These are phyloP conservation scores for Stigmatopora argus DNA, from an alignment of 2,113 vertebrate genomes.

Conservation along the genomic window DNA sequence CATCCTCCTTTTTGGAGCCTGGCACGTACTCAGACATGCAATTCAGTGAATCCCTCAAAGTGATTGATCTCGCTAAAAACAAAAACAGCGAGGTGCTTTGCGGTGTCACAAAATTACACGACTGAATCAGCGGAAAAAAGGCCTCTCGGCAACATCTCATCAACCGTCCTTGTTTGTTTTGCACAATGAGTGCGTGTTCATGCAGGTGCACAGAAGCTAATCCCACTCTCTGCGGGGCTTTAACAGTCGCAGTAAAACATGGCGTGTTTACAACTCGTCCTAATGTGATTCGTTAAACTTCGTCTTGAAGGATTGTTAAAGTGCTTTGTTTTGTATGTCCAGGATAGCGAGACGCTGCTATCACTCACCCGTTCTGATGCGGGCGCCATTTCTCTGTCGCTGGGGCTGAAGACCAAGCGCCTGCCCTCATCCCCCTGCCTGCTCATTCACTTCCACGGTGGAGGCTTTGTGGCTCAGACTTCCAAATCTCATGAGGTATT, in stretches of 20 bases:
- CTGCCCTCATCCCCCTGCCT: constrained; percentile 73
- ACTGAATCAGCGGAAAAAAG: constrained; percentile 13
- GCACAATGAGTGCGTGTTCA: constrained; percentile 39
- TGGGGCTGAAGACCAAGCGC: constrained; percentile 69
- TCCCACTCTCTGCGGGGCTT: constrained; percentile 22
- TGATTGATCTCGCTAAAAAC: constrained; percentile 36
- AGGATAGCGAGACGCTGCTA: constrained; percentile 80
- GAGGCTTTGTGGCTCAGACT: constrained; percentile 89
- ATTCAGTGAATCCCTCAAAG: constrained; percentile 31
- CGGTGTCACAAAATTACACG: constrained; percentile 30
- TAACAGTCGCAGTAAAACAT: constrained; percentile 13
- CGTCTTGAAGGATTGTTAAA: neutral
- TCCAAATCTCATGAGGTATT: constrained; percentile 85
- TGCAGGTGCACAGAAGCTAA: constrained; percentile 32
- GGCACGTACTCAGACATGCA: constrained; percentile 33
- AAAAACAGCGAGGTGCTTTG: constrained; percentile 28
- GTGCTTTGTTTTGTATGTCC: neutral
- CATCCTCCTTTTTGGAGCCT: constrained; percentile 22
- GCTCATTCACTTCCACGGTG: constrained; percentile 82
- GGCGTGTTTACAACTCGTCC: constrained; percentile 16
- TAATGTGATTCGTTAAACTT: constrained; percentile 4
- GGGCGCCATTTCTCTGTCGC: constrained; percentile 69
- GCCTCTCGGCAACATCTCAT: neutral
- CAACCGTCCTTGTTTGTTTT: constrained; percentile 25
- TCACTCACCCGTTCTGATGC: constrained; percentile 74